Conservation (phyloP, 2,797 vertebrate genomes). For the Acridotheres tristis region DNA sequence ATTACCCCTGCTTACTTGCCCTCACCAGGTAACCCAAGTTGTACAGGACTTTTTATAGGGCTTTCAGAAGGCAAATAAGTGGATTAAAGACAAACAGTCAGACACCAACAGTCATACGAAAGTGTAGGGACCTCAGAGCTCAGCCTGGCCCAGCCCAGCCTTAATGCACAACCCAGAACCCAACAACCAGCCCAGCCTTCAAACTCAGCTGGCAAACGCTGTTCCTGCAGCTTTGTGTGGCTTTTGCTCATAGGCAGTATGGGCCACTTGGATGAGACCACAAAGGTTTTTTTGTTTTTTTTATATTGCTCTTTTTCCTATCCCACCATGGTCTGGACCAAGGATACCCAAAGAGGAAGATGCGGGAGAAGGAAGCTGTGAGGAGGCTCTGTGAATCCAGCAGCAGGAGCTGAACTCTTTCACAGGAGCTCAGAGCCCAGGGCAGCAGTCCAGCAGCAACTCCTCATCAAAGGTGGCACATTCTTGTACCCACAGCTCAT, state of each 20-base stretch:
- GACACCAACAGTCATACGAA: fast-evolving
- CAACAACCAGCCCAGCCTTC: neutral
- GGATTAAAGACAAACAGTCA: neutral
- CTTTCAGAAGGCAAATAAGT: neutral
- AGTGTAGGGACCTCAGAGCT: neutral
- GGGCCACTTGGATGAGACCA: neutral
- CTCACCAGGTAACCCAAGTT: neutral
- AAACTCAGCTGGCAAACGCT: neutral
- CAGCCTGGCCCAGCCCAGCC: neutral
- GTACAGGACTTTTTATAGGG: neutral
- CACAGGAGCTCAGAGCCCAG: neutral
- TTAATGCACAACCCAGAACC: neutral
- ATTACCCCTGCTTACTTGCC: neutral
- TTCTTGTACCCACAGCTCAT: fast-evolving
- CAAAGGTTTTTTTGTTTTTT: neutral
- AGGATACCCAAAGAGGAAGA: neutral
- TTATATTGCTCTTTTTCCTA: neutral
- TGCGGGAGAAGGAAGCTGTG: neutral
- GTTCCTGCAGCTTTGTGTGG: neutral
- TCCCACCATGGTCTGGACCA: neutral
- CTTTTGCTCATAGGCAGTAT: neutral
- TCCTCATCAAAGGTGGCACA: neutral
- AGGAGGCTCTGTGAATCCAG: neutral
- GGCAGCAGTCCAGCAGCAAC: fast-evolving
- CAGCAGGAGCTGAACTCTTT: neutral